phyloP scores from a whole-genome alignment of 2,888 invertebrate genomes.

The Hemicrepidius hirtus region DNA sequence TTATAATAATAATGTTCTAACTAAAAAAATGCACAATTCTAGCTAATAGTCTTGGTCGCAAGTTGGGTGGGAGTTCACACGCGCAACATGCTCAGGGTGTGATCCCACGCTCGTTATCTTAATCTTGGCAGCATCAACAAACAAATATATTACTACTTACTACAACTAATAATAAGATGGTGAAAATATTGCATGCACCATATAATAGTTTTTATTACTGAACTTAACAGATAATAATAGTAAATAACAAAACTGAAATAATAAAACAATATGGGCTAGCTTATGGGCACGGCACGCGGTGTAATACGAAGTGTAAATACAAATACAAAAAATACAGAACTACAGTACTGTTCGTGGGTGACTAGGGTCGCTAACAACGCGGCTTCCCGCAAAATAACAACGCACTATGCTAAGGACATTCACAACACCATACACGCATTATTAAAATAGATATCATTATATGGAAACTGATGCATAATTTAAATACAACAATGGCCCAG shows the following conservation, averaged over 20 bases:
- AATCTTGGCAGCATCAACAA: constrained; percentile 74
- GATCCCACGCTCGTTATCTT: constrained; percentile 66
- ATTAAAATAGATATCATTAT: constrained; percentile 71
- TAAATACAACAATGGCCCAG: constrained; percentile 71
- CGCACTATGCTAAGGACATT: constrained; percentile 71
- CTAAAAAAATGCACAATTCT: constrained; percentile 53
- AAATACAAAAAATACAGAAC: constrained; percentile 58
- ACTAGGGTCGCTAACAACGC: constrained; percentile 73
- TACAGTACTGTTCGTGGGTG: constrained; percentile 68
- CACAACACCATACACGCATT: constrained; percentile 72
- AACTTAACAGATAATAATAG: constrained; percentile 61
- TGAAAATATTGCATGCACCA: constrained; percentile 72
- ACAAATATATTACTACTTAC: constrained; percentile 68
- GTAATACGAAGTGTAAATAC: constrained; percentile 64
- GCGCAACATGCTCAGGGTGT: constrained; percentile 41
- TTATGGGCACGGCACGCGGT: constrained; percentile 68
- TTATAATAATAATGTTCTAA: constrained; percentile 42
- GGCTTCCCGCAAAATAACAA: constrained; percentile 72
- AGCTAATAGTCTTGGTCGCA: constrained; percentile 56
- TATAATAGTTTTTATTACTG: constrained; percentile 54
- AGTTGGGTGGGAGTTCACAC: constrained; percentile 51
- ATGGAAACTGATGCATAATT: constrained; percentile 69
- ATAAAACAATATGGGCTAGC: constrained; percentile 60
- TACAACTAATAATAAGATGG: constrained; percentile 70
- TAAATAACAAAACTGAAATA: constrained; percentile 63